Conservation (phyloP, 2,888 invertebrate species). For the Apotomis betuletana region DNA sequence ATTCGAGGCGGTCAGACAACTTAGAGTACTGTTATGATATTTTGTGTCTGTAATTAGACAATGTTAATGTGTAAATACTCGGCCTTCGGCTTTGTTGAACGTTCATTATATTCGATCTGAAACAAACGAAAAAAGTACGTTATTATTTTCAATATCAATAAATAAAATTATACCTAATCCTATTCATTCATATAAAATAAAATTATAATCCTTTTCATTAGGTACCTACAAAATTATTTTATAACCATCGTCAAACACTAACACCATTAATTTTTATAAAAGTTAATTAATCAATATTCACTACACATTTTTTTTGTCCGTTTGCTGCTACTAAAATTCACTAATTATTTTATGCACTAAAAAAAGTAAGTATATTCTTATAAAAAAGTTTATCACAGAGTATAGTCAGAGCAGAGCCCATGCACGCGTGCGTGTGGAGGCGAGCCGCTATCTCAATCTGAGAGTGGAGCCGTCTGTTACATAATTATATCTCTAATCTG, state of each 20-base stretch:
- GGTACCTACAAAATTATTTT: not conserved
- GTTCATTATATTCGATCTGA: constrained; percentile 78
- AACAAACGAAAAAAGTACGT: constrained; percentile 56
- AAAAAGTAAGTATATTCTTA: constrained; percentile 9
- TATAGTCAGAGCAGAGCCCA: constrained; percentile 8
- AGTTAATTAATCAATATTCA: not conserved
- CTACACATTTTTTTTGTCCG: not conserved
- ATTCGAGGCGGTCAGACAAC: constrained; percentile 31
- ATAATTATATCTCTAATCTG: constrained; percentile 59
- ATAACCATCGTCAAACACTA: not conserved
- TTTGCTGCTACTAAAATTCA: not conserved
- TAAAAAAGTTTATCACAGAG: constrained; percentile 28
- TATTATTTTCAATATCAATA: constrained; percentile 33
- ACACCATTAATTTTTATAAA: not conserved
- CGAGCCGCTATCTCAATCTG: constrained; percentile 62
- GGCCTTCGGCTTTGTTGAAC: constrained; percentile 63
- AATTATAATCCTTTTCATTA: not conserved
- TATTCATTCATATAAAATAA: constrained; percentile 2
- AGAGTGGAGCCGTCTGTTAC: constrained; percentile 62
- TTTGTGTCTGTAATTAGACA: constrained; percentile 78
- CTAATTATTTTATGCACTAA: constrained; percentile 23
- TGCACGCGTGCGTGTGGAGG: constrained; percentile 52
- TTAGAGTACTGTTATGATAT: constrained; percentile 49
- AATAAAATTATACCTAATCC: not conserved
- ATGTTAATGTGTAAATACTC: constrained; percentile 66